phyloP scores from a whole-genome alignment of 2,888 invertebrate genomes.

The Cephalotes varians region DNA sequence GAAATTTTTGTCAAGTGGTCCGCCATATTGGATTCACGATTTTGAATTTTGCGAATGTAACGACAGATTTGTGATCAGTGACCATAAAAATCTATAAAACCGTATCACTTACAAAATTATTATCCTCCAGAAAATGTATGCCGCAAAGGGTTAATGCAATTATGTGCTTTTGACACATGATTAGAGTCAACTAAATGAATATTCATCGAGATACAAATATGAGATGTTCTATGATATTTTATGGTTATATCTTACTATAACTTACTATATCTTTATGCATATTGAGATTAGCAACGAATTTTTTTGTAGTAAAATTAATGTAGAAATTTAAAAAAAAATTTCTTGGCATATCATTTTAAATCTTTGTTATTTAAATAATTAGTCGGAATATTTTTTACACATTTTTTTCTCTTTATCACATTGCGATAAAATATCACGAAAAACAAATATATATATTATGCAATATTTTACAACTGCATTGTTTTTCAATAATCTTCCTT shows the following conservation, averaged over 20 bases:
- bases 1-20: too few relatives aligned
- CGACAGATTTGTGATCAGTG: too few relatives aligned
- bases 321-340: not conserved
- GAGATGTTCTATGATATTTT: not conserved
- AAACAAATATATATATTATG: not conserved
- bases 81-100: too few relatives aligned
- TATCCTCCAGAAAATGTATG: too few relatives aligned
- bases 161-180: too few relatives aligned
- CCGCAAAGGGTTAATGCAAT: not conserved
- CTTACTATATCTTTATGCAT: not conserved
- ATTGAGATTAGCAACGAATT: not conserved
- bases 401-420: too few relatives aligned
- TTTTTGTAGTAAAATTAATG: not conserved
- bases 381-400: not conserved
- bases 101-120: too few relatives aligned
- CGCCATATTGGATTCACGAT: too few relatives aligned
- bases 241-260: not conserved
- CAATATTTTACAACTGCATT: not conserved
- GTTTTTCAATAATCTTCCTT: too few relatives aligned
- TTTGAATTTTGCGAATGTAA: too few relatives aligned
- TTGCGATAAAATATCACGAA: not conserved
- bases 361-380: not conserved
- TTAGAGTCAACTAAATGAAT: not conserved
- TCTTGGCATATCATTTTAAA: not conserved
- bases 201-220: not conserved